These are phyloP conservation scores for Heliconius melpomene DNA, from an alignment of 1,140 invertebrate genomes.

Conservation along the genomic window DNA sequence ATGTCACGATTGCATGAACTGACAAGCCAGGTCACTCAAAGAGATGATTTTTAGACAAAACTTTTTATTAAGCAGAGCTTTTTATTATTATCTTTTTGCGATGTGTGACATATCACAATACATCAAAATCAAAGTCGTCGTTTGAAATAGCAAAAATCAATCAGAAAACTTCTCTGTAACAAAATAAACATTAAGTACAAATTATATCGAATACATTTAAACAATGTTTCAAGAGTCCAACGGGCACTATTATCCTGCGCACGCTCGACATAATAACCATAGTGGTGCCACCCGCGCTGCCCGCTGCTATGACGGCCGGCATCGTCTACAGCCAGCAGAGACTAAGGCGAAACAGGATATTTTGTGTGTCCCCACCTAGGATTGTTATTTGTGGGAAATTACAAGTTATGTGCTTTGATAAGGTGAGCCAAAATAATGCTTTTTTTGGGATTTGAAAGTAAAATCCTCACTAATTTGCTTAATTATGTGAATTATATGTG, in stretches of 20 bases:
- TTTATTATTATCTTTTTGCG: too few relatives aligned
- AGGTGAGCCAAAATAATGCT: slow-evolving; percentile 79
- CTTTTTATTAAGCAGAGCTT: too few relatives aligned
- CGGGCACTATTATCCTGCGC: slow-evolving; percentile 80
- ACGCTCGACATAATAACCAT: slow-evolving; percentile 96
- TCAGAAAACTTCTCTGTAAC: background rate
- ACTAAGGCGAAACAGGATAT: slow-evolving; percentile 90
- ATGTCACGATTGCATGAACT: too few relatives aligned
- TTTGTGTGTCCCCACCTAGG: slow-evolving; percentile 93
- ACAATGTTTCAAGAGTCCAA: slow-evolving; percentile 56
- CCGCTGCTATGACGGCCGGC: slow-evolving; percentile 96
- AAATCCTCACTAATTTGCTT: too few relatives aligned
- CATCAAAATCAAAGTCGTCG: too few relatives aligned
- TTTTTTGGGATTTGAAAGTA: too few relatives aligned
- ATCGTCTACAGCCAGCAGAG: slow-evolving; percentile 90
- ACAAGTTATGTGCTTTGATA: slow-evolving; percentile 97
- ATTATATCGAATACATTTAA: background rate
- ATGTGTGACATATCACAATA: too few relatives aligned
- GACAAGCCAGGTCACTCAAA: too few relatives aligned
- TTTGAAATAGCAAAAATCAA: too few relatives aligned
- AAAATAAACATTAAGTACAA: background rate
- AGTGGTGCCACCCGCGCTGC: slow-evolving; percentile 95
- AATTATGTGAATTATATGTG: too few relatives aligned
- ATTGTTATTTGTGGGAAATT: slow-evolving; percentile 95
- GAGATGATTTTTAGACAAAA: too few relatives aligned